Conservation (phyloP, 1,140 invertebrate species). For the Oedothorax gibbosus region DNA sequence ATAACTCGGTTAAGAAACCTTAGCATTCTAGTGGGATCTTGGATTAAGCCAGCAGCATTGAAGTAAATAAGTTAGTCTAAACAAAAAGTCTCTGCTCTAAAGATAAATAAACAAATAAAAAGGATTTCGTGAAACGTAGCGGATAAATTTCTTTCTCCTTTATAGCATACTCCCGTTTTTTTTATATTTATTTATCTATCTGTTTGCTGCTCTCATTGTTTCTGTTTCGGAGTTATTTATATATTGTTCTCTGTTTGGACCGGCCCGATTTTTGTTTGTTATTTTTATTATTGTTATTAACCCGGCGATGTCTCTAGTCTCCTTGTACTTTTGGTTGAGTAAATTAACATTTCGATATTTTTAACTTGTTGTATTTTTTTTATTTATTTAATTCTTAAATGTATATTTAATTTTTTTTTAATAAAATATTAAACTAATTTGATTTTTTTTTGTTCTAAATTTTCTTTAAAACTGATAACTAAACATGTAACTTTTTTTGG, state of each 20-base stretch:
- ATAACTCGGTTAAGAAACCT: no score
- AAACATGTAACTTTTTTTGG: no score
- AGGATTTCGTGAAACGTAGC: neutral
- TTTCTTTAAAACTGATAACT: no score
- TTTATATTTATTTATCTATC: neutral
- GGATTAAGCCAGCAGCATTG: neutral
- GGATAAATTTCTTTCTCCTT: slow-evolving; percentile 44
- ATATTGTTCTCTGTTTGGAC: slow-evolving; percentile 47
- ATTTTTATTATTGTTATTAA: slow-evolving; percentile 10
- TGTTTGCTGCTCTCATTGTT: slow-evolving; percentile 32
- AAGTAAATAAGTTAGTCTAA: slow-evolving; percentile 52
- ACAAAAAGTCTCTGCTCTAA: slow-evolving; percentile 16
- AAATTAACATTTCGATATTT: no score
- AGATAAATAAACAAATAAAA: slow-evolving; percentile 38
- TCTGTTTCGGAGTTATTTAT: slow-evolving; percentile 35
- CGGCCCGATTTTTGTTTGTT: neutral
- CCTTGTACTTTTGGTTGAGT: neutral
- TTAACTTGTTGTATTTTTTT: no score
- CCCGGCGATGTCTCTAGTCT: neutral
- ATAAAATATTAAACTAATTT: no score
- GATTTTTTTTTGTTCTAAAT: no score
- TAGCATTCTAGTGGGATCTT: no score
- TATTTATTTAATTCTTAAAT: no score
- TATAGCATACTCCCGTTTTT: slow-evolving; percentile 10
- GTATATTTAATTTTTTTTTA: no score